These are phyloP conservation scores for Nipponacmea schrenckii DNA, from an alignment of 2,888 invertebrate species.

Conservation along the genomic window DNA sequence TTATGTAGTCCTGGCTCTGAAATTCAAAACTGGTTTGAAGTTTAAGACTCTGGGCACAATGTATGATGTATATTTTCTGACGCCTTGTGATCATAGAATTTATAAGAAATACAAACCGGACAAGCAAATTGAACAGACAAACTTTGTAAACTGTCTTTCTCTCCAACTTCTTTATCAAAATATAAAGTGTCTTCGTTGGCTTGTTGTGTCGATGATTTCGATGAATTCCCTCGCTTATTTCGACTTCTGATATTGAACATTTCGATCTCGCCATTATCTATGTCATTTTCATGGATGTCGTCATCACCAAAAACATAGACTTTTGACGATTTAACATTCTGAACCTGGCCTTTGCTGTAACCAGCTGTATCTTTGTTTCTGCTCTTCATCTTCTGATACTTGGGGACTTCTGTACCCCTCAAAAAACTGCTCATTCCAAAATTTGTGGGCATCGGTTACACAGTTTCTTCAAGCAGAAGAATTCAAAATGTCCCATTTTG, in stretches of 20 bases:
- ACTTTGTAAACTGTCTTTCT: constrained; percentile 58
- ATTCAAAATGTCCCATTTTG: neutral
- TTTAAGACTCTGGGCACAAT: no score
- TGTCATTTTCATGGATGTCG: constrained; percentile 45
- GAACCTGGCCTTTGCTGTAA: constrained; percentile 40
- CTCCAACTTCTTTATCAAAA: constrained; percentile 49
- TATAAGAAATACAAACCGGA: constrained; percentile 44
- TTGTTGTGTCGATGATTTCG: constrained; percentile 7
- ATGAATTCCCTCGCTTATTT: constrained; percentile 29
- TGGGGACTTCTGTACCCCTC: neutral
- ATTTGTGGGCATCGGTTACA: neutral
- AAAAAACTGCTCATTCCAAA: neutral
- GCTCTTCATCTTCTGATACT: neutral
- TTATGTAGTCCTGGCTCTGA: no score
- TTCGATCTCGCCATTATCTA: constrained; percentile 50
- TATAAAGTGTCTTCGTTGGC: constrained; percentile 38
- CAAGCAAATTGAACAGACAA: constrained; percentile 59
- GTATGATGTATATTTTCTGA: no score
- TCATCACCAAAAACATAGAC: constrained; percentile 60
- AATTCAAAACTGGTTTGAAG: no score
- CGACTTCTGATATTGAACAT: constrained; percentile 53
- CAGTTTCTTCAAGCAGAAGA: neutral
- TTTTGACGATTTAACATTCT: constrained; percentile 54
- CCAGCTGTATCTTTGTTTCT: constrained; percentile 11
- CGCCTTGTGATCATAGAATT: no score